A percentile compares a stretch with the other conserved stretches of the same genome.
These are phyloP conservation scores for Dimorphilus gyrociliatus DNA, from an alignment of 2,888 invertebrate species.

Conservation along the genomic window DNA sequence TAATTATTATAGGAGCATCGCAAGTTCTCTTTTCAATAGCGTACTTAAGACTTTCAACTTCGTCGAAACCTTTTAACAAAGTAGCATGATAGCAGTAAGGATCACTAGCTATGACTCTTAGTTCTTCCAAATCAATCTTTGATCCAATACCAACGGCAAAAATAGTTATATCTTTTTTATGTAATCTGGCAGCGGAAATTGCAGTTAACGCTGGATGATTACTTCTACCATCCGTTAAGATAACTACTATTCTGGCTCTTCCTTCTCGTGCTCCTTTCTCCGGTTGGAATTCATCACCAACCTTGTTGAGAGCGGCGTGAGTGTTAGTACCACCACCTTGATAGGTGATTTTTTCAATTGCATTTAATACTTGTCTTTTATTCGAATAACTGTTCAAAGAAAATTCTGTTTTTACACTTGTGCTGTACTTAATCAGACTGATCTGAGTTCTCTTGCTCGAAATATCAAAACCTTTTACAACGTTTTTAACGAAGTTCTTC, in stretches of 20 bases:
- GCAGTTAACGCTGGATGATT: conserved; percentile 2
- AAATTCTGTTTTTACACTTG: neutral
- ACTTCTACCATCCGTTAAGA: conserved; percentile 9
- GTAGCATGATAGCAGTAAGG: conserved; percentile 9
- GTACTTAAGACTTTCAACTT: conserved; percentile 7
- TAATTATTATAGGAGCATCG: conserved; percentile 8
- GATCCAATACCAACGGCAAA: conserved; percentile 9
- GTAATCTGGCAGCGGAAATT: conserved; percentile 5
- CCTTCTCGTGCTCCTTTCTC: conserved; percentile 6
- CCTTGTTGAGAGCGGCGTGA: conserved; percentile 6
- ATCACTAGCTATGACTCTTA: conserved; percentile 6
- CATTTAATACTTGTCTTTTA: neutral
- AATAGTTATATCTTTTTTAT: conserved; percentile 8
- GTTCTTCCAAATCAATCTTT: neutral
- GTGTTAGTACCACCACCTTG: conserved; percentile 10
- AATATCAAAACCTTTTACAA: conserved; percentile 1
- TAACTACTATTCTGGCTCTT: conserved; percentile 6
- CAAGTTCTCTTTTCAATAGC: neutral
- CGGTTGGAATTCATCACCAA: conserved; percentile 4
- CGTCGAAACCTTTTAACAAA: conserved; percentile 7
- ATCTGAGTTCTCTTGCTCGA: conserved; percentile 2
- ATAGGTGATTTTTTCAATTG: conserved; percentile 2
- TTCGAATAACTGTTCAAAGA: conserved; percentile 2
- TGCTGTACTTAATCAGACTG: conserved; percentile 5
- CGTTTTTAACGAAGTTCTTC: conserved; percentile 7